Evolutionary conservation across 2,113 vertebrate species (phyloP).

Genomic region (Siniperca chuatsi): DNA sequence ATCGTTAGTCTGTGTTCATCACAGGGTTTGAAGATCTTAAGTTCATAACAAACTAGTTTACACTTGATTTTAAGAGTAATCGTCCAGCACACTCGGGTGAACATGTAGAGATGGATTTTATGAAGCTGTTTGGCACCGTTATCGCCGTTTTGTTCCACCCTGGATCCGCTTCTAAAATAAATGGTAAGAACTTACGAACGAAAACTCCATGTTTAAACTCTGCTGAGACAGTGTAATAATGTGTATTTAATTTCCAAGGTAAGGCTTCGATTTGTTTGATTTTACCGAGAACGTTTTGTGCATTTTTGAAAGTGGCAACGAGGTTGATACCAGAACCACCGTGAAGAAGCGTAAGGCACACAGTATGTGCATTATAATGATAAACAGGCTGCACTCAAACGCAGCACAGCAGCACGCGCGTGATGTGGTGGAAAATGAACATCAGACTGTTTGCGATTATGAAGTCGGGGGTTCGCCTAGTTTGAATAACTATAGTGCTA

Average conservation of each 20-base stretch:
- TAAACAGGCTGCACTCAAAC: constrained; percentile 15
- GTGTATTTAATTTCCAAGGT: not conserved
- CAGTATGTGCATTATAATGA: not conserved
- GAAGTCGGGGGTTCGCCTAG: not conserved
- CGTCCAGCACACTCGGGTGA: constrained; percentile 41
- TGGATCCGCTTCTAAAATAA: constrained; percentile 73
- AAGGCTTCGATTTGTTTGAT: not conserved
- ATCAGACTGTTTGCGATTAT: constrained; percentile 3
- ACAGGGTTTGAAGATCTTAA: not conserved
- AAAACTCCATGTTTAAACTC: not conserved
- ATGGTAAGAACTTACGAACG: constrained; percentile 75
- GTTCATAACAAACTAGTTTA: not conserved
- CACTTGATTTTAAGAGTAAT: not conserved
- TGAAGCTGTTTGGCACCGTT: constrained; percentile 81
- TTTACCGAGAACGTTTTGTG: not conserved
- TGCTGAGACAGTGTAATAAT: rapidly evolving
- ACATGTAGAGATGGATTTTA: constrained; percentile 86
- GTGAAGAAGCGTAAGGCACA: not conserved
- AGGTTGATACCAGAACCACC: not conserved
- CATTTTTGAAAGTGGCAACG: not conserved
- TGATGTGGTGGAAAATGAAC: constrained; percentile 33
- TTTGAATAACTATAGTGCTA: not conserved
- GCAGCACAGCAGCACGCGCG: not conserved
- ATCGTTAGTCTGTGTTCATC: constrained; percentile 10
- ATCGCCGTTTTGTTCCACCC: constrained; percentile 80